Conservation (phyloP, 2,113 vertebrate species). For the Psilopogon haemacephalus region DNA sequence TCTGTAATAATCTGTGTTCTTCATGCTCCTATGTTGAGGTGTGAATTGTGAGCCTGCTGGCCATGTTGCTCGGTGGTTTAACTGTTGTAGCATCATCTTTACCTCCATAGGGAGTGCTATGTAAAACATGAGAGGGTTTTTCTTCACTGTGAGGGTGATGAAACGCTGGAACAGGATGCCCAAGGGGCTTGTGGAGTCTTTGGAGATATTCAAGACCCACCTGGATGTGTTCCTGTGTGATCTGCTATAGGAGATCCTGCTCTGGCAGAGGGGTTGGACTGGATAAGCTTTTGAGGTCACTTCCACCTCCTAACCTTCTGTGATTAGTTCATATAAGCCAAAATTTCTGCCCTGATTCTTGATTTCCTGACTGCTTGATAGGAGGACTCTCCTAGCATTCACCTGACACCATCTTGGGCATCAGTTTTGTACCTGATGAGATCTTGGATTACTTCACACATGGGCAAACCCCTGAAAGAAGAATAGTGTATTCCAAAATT, state of each 20-base stretch:
- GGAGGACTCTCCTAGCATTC: neutral
- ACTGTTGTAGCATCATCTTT: neutral
- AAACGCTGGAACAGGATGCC: no score
- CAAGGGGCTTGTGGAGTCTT: no score
- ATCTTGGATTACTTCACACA: neutral
- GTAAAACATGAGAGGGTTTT: no score
- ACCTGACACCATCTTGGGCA: neutral
- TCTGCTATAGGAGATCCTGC: no score
- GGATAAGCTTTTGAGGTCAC: no score
- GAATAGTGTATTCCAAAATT: neutral
- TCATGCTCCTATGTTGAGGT: neutral
- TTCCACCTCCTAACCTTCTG: no score
- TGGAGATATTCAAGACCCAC: no score
- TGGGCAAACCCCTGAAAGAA: neutral
- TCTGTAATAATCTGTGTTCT: neutral
- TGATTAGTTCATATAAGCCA: neutral
- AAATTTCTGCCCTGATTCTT: neutral
- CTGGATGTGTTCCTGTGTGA: no score
- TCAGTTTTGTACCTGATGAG: neutral
- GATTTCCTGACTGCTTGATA: neutral
- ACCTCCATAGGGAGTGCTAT: no score
- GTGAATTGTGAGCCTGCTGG: neutral
- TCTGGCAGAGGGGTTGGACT: no score
- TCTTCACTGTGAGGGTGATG: no score
- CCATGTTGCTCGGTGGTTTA: neutral